Base-by-base conservation (phyloP, 1,140 invertebrate species). In the Musca domestica region DNA sequence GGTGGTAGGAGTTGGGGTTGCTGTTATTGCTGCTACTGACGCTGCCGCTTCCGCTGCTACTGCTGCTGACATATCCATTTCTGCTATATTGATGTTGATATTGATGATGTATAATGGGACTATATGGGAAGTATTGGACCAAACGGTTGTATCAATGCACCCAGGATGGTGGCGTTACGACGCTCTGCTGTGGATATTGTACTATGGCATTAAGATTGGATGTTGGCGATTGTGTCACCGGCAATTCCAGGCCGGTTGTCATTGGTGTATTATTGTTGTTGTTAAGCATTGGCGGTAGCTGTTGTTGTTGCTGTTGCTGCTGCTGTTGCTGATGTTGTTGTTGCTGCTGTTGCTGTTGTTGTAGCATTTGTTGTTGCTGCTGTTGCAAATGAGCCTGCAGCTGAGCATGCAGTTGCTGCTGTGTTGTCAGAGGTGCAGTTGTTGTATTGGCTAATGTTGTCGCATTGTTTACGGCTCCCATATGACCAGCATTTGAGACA, bases 131-230 rank as follows among this genome's bases (percentile, higher is more conserved):
- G 27, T 61, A 61, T 7, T 34, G 27, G 17, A 34, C 56, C 56
- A 23, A 22, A 41, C 56, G 56, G 19, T 41, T 51, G 70, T 41
- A 64, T 67, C 87, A 90, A 83, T 89, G 88, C 77, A 90, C 88
- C 88, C 88, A 89, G 4, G 88, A 89, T 61, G 87, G 87, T 71
- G 86, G 82, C 49, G 85, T 87, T 41, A 87, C 83, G 64, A 86
- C 83, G 71, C 85, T 84, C 65, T 84, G 75, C 72, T 81, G 80
- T 56, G 77, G 69, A 71, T 81, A 81, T 73, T 79, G 79, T 64
- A 81, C 80, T 12, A 76, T 64, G 10, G 74, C 72, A 30, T 80
- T 78, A 0, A 80, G 71, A 70, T 80, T 80, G n/a, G 73, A 67
- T 27, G 73, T 69, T 52, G 76, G 64, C 71, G 72, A 73, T 70